Evolutionary conservation across 2,888 invertebrate species (phyloP).

Genomic region (Macaria liturata): DNA sequence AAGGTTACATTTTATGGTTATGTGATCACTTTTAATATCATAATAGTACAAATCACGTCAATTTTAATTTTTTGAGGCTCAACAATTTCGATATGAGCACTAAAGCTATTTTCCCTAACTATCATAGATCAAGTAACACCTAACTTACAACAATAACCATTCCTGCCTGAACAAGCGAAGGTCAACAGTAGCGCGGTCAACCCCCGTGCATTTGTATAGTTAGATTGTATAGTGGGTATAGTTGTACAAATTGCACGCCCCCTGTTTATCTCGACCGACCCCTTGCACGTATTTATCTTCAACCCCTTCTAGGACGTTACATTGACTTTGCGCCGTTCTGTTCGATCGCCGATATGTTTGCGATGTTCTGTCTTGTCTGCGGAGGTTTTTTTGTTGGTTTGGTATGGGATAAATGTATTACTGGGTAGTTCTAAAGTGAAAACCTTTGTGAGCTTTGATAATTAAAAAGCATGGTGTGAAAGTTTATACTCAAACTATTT

Average conservation of each 20-base stretch:
- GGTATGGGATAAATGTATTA: not conserved
- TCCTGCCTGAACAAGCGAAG: slow-evolving; percentile 23
- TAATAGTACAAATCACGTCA: no score
- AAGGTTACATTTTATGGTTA: no score
- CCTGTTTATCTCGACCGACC: slow-evolving; percentile 75
- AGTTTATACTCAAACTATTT: no score
- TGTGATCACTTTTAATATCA: no score
- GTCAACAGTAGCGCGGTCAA: slow-evolving; percentile 36
- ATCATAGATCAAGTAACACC: no score
- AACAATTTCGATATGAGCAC: no score
- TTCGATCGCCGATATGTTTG: slow-evolving; percentile 53
- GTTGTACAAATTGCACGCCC: slow-evolving; percentile 78
- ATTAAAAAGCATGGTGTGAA: no score
- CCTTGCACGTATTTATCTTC: slow-evolving; percentile 74
- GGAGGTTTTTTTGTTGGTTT: slow-evolving; percentile 20
- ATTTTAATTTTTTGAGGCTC: no score
- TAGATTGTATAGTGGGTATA: slow-evolving; percentile 13
- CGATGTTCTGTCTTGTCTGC: slow-evolving; percentile 29
- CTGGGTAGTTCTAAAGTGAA: no score
- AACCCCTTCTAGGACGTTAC: slow-evolving; percentile 70
- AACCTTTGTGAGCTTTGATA: no score
- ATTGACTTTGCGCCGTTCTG: slow-evolving; percentile 73
- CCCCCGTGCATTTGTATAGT: slow-evolving; percentile 62
- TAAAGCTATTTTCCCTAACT: no score
- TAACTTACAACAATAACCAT: not conserved